Percentiles rank a stretch among this genome's conserved stretches.
Conservation (phyloP, 2,113 vertebrate species). For the Oreochromis niloticus region DNA sequence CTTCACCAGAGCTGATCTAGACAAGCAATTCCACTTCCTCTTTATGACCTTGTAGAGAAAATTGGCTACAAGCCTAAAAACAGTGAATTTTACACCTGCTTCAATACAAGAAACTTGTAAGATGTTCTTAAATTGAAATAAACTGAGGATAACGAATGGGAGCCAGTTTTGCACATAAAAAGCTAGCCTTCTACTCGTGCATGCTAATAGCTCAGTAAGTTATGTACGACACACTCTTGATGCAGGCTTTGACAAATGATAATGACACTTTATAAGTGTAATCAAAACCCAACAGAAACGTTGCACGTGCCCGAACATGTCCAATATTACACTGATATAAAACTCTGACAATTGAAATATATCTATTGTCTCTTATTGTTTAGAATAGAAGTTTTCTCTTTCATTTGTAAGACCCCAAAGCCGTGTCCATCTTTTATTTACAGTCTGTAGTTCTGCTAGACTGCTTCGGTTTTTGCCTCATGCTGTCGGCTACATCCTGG, state of each 20-base stretch:
- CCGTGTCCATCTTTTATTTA: background rate
- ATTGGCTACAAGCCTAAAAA: background rate
- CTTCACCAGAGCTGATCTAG: background rate
- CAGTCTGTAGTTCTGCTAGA: background rate
- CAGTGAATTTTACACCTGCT: background rate
- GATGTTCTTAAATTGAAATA: background rate
- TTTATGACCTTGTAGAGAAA: background rate
- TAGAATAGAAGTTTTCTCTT: background rate
- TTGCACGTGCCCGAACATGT: background rate
- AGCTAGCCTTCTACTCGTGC: background rate
- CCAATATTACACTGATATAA: background rate
- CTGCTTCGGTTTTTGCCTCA: accelerated
- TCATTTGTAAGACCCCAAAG: background rate
- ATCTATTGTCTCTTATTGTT: background rate
- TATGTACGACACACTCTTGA: too few species aligned
- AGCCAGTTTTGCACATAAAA: background rate
- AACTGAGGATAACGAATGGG: background rate
- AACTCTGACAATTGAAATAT: background rate
- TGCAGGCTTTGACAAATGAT: background rate
- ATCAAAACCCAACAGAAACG: background rate
- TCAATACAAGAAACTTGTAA: background rate
- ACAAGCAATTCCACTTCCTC: background rate
- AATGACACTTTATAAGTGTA: background rate
- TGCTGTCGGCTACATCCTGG: background rate
- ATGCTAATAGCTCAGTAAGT: background rate